Conservation (phyloP, 2,888 invertebrate genomes). For the Axea sp. region DNA sequence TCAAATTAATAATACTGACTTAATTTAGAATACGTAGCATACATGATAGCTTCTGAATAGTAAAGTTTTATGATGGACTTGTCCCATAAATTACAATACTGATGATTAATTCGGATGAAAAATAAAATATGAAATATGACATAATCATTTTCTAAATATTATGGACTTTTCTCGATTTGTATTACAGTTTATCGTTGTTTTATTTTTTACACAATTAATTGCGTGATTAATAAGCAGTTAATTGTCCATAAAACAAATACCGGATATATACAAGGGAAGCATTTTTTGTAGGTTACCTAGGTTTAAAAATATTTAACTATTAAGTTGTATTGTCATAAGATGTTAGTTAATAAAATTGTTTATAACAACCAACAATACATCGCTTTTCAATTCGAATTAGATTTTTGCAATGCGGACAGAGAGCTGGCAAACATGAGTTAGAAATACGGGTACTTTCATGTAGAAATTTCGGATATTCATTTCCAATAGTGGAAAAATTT, state of each 20-base stretch:
- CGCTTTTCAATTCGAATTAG: constrained; percentile 69
- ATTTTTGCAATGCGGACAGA: constrained; percentile 50
- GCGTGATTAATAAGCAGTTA: too few relatives aligned
- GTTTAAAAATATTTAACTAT: constrained; percentile 68
- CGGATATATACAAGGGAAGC: too few relatives aligned
- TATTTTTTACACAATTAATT: constrained; percentile 6
- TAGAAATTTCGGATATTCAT: constrained; percentile 16
- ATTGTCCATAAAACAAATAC: too few relatives aligned
- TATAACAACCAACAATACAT: constrained; percentile 76
- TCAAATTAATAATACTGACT: constrained; percentile 4
- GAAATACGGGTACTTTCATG: constrained; percentile 40
- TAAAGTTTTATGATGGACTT: constrained; percentile 34
- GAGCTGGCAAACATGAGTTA: constrained; percentile 55
- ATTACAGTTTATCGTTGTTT: not conserved
- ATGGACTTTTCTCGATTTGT: too few relatives aligned
- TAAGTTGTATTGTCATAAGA: constrained; percentile 77
- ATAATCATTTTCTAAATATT: too few relatives aligned
- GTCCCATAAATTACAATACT: constrained; percentile 19
- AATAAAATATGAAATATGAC: too few relatives aligned
- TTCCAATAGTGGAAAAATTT: constrained; percentile 3
- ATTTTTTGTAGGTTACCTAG: constrained; percentile 74
- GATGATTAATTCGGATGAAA: too few relatives aligned
- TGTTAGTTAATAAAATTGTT: constrained; percentile 76
- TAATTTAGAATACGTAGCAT: constrained; percentile 15
- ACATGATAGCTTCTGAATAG: not conserved